These are phyloP conservation scores for Ephestia elutella DNA, from an alignment of 1,140 invertebrate genomes.

Conservation along the genomic window DNA sequence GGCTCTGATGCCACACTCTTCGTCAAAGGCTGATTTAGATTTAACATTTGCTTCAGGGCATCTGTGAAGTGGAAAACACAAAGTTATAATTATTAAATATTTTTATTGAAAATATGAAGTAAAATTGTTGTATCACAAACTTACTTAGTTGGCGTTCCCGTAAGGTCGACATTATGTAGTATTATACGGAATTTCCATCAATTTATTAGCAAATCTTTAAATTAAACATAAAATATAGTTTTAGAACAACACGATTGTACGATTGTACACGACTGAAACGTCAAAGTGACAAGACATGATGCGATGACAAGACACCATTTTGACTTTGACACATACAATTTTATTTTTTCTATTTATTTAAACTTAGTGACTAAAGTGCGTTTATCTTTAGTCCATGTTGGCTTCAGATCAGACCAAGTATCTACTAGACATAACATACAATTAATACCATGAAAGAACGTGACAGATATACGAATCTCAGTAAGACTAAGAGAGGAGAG, in stretches of 20 bases:
- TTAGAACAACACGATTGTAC: neutral
- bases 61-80: conserved; percentile 66
- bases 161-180: conserved; percentile 77
- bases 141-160: conserved; percentile 84
- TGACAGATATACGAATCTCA: too few relatives aligned
- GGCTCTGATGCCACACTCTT: conserved; percentile 87
- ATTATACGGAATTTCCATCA: conserved; percentile 22
- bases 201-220: neutral
- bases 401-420: too few relatives aligned
- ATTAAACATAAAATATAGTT: neutral
- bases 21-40: conserved; percentile 87
- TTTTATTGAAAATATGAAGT: neutral
- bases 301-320: too few relatives aligned
- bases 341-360: too few relatives aligned
- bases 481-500: too few relatives aligned
- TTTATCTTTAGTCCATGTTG: too few relatives aligned
- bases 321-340: too few relatives aligned
- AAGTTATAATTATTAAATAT: conserved; percentile 5
- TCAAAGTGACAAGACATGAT: too few relatives aligned
- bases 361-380: too few relatives aligned
- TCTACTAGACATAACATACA: too few relatives aligned
- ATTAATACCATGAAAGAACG: too few relatives aligned
- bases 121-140: conserved; percentile 27
- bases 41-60: conserved; percentile 95
- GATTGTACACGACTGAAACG: neutral